Evolutionary conservation across 2,888 invertebrate species (phyloP), one percentile per base, ranked within the genome.

Genomic region (Kuschelorhynchus macadamiae): DNA sequence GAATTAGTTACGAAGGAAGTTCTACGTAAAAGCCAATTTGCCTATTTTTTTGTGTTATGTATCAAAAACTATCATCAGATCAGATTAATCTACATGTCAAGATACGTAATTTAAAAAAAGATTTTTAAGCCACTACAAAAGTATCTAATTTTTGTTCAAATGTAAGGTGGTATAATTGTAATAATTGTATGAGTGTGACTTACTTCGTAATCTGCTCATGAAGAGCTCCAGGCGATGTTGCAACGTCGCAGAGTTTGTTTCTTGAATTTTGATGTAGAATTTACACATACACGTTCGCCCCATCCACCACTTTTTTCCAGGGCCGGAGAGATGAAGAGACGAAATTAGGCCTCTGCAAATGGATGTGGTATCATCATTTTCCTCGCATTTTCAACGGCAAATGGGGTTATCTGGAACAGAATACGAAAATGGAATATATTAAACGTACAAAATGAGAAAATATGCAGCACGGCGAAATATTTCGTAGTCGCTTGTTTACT

Each of bases 321-420:
- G 53, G 52, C 33, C 41, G 60, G 61, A 50, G 61, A 50, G 67
- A 61, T 53, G 67, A 67, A 67, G 57, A 67, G 67, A 62, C 68
- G 63, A 68, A 68, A 68, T 68, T 68, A 68, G 63, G 68, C 68
- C 68, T 60, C 63, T 59, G 53, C 52, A 63, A 68, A 68, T 68
- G 69, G 64, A 69, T 69, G 69, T 64, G 69, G 69, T 64, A 63
- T 63, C 63, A 68, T 68, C 68, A 68, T 68, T 67, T 62, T 67
- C 67, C 56, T 67, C 62, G 62, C 63, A 62, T 68, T 68, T 63
- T 63, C 68, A 42, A 32, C 68, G 30, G 41, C 62, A 52, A 67
- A 67, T 62, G 61, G 62, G 67, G 62, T 67, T 67, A 56, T 61
- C 67, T 57, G 32, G 62, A 62, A 62, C 62, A 67, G 61, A 67